Evolutionary conservation across 1,140 invertebrate genomes (phyloP).

Genomic region (Nylanderia fulva): DNA sequence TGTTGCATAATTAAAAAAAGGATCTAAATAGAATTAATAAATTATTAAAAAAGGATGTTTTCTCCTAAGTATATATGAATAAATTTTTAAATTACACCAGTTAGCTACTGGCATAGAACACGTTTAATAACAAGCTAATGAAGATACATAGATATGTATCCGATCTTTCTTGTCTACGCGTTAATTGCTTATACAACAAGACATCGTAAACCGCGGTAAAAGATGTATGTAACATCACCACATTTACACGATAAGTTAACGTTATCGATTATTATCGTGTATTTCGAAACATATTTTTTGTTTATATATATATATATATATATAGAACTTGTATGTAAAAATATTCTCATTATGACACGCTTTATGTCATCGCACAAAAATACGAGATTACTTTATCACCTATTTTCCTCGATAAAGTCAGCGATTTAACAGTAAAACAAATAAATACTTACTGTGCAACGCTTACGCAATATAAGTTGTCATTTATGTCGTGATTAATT

Average conservation of each 20-base stretch:
- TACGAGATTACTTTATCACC: too few relatives aligned
- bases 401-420: neutral
- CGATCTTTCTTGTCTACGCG: neutral
- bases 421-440: neutral
- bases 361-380: too few relatives aligned
- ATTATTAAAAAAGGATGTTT: neutral
- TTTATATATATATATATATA: neutral
- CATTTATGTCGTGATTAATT: too few relatives aligned
- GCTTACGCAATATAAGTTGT: neutral
- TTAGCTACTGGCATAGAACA: neutral
- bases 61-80: neutral
- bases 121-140: neutral
- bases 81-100: neutral
- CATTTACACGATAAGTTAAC: neutral
- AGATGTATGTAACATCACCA: neutral
- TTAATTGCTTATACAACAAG: slow-evolving; percentile 25
- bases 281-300: slow-evolving; percentile 13
- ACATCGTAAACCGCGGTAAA: neutral
- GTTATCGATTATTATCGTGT: slow-evolving; percentile 14
- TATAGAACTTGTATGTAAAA: too few relatives aligned
- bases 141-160: neutral
- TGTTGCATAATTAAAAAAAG: neutral
- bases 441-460: neutral
- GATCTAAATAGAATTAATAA: neutral
- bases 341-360: too few relatives aligned